Percentiles rank a stretch among this genome's conserved stretches.
These are phyloP conservation scores for Leptopilina syphax DNA, from an alignment of 2,888 invertebrate genomes.

Conservation along the genomic window DNA sequence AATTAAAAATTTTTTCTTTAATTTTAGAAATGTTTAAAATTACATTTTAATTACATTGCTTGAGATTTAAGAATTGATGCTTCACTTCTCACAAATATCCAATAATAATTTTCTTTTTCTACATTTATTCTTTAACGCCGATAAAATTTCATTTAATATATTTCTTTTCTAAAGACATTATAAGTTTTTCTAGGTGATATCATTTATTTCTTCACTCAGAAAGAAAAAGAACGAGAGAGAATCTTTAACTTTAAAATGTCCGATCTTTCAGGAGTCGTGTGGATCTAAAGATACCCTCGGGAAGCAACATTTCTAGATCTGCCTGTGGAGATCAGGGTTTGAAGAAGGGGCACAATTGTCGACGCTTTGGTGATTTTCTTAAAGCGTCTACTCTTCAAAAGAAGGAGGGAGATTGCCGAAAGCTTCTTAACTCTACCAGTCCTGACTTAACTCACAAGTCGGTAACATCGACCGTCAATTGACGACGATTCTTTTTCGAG, in stretches of 20 bases:
- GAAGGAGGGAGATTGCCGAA: constrained; percentile 63
- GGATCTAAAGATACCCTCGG: constrained; percentile 41
- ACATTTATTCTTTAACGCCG: background rate
- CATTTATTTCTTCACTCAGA: constrained; percentile 17
- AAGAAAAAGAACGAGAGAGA: background rate
- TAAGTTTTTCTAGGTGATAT: background rate
- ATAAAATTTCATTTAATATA: constrained; percentile 6
- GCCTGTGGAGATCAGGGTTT: constrained; percentile 52
- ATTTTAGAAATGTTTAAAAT: too few species aligned
- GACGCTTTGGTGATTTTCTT: constrained; percentile 54
- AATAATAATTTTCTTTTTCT: background rate
- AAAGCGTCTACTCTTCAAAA: constrained; percentile 52
- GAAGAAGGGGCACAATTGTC: constrained; percentile 57
- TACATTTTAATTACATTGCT: too few species aligned
- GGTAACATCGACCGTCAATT: constrained; percentile 65
- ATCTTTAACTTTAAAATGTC: constrained; percentile 2
- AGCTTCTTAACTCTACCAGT: constrained; percentile 70
- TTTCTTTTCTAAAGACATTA: background rate
- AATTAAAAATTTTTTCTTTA: too few species aligned
- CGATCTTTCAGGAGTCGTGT: background rate
- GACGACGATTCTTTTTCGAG: constrained; percentile 48
- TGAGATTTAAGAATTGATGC: too few species aligned
- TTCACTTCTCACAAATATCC: too few species aligned
- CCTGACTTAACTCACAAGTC: constrained; percentile 73
- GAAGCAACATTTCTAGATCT: constrained; percentile 61